Percentiles rank a stretch among this genome's conserved stretches.
Conservation (phyloP, 1,140 invertebrate species). For the Ridgeia piscesae region DNA sequence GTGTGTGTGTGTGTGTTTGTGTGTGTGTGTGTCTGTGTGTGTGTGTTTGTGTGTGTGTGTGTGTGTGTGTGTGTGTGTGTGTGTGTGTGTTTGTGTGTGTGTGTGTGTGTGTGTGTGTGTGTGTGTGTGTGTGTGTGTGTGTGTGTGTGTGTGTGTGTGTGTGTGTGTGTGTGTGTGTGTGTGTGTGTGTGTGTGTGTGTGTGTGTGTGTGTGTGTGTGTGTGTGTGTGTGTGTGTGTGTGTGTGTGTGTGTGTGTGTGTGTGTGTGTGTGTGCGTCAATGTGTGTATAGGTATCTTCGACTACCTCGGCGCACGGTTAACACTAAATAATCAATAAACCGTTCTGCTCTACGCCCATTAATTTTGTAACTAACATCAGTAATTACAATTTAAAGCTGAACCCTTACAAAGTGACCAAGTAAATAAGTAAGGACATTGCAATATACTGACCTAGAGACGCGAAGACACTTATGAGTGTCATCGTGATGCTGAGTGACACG, state of each 20-base stretch:
- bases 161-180: background rate
- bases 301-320: too few species aligned
- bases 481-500: slow-evolving; percentile 84
- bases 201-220: too few species aligned
- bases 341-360: background rate
- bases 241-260: too few species aligned
- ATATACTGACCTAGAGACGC: slow-evolving; percentile 70
- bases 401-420: background rate
- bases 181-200: background rate
- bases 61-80: background rate
- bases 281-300: too few species aligned
- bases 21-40: background rate
- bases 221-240: too few species aligned
- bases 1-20: background rate
- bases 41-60: background rate
- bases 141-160: background rate
- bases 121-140: background rate
- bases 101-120: background rate
- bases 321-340: too few species aligned
- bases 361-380: background rate
- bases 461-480: slow-evolving; percentile 89
- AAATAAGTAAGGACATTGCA: background rate
- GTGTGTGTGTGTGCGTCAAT: too few species aligned
- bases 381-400: background rate
- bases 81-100: background rate